Percentiles rank a stretch among this genome's conserved stretches.
Evolutionary conservation across 2,113 vertebrate genomes (phyloP).

Genomic region (Varanus salvator): DNA sequence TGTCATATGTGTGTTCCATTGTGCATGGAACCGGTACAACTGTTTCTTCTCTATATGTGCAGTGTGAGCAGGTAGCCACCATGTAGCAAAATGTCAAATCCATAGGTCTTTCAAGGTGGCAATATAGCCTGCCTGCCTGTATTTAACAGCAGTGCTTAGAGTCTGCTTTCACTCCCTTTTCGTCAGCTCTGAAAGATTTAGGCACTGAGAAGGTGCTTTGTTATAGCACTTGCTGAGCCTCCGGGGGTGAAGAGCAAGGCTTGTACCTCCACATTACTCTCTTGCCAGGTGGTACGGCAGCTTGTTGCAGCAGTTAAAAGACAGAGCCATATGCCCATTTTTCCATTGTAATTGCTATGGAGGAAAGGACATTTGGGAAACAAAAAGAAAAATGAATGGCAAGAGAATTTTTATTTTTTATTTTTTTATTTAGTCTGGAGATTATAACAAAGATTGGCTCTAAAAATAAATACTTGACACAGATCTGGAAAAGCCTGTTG

Average conservation of each 20-base stretch:
- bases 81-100: slow-evolving; percentile 9
- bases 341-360: slow-evolving; percentile 70
- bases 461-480: slow-evolving; percentile 1
- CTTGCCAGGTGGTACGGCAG: slow-evolving; percentile 73
- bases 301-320: slow-evolving; percentile 75
- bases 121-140: background rate
- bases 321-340: slow-evolving; percentile 71
- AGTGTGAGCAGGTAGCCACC: background rate
- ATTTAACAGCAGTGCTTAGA: slow-evolving; percentile 34
- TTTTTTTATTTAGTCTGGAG: background rate
- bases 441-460: background rate
- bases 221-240: slow-evolving; percentile 51
- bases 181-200: slow-evolving; percentile 48
- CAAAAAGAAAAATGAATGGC: slow-evolving; percentile 45
- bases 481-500: slow-evolving; percentile 15
- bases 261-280: slow-evolving; percentile 53
- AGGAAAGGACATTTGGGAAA: slow-evolving; percentile 68
- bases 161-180: slow-evolving; percentile 40
- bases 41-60: background rate
- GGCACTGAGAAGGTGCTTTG: slow-evolving; percentile 43
- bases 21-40: background rate
- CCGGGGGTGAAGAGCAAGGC: slow-evolving; percentile 58
- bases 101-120: slow-evolving; percentile 4
- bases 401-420: background rate
- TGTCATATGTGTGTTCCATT: background rate